Conservation (phyloP, 2,888 invertebrate genomes). For the Sarcophaga subvicina region DNA sequence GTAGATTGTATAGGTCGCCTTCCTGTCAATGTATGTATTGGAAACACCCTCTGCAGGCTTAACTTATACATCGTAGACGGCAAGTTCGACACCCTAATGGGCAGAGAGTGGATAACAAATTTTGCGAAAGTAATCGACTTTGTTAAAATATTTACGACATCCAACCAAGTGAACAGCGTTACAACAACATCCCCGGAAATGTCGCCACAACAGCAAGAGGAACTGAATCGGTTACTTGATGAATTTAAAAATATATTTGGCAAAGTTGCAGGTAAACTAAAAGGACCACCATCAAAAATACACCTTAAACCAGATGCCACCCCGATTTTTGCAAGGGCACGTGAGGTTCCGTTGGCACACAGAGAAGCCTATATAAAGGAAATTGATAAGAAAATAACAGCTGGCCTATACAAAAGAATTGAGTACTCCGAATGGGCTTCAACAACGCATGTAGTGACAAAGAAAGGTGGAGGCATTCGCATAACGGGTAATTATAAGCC, state of each 20-base stretch:
- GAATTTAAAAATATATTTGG: conserved; percentile 28
- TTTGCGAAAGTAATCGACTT: conserved; percentile 33
- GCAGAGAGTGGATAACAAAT: neutral
- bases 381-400: conserved; percentile 38
- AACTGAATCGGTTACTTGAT: neutral
- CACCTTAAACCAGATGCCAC: conserved; percentile 6
- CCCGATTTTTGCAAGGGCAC: conserved; percentile 29
- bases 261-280: conserved; percentile 34
- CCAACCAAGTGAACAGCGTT: too few species aligned
- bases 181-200: too few species aligned
- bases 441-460: conserved; percentile 53
- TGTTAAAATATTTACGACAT: too few species aligned
- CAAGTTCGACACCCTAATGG: neutral
- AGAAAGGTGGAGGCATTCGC: conserved; percentile 47
- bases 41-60: neutral
- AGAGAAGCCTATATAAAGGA: conserved; percentile 25
- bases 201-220: too few species aligned
- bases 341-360: conserved; percentile 6
- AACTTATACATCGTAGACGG: conserved; percentile 2
- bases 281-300: conserved; percentile 4
- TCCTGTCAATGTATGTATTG: neutral
- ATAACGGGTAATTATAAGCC: conserved; percentile 59
- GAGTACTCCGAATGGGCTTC: conserved; percentile 54
- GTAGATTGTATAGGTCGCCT: conserved; percentile 5
- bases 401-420: conserved; percentile 44